Evolutionary conservation across 2,888 invertebrate genomes (phyloP), one percentile per base, ranked within the genome.

Genomic region (Drosophila nr. fundita): DNA sequence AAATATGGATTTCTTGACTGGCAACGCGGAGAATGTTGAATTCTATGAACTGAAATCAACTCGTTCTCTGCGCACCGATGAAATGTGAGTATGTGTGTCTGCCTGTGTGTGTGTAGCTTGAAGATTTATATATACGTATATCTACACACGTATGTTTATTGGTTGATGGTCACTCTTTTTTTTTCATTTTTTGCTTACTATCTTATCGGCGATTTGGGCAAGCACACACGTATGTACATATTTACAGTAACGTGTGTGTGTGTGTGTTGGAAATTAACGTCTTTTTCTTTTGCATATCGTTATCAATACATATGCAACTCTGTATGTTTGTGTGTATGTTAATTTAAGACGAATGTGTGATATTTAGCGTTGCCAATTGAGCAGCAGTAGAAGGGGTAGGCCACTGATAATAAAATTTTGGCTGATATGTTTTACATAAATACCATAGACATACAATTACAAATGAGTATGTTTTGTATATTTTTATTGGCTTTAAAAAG

Each of bases 1-100:
- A 32, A 76, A 67, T 40, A 84, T 91, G 69, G 85, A 85, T 32
- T 82, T 84, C 52, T 55, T 91, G 40, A 83, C 89, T 32, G 90
- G 91, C 10, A 84, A 87, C 73, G 76, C 91, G 18, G 87, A 90
- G n/a, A 90, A 87, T 70, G 83, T 92, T 80, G 95, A 95, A 92
- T 95, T 94, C 91, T 95, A 95, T 91, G 95, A 95, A 91, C 91
- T 95, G 53, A 95, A 95, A 86, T 94, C 94, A 7, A 84, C 87
- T 24, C 95, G 95, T 82, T 94, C 95, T 53, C 93, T 95, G 38
- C 86, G 91, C 48, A 80, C 87, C 70, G 94, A 94, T 79, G 95
- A 95, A 93, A 95, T 95, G 95, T 95, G 93, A 93, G 94, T 90
- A 58, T 21, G 8, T 59, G 38, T 48, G 27, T 30, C 30, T 30